Conservation (phyloP, 2,888 invertebrate species). For the Philonicus albiceps region DNA sequence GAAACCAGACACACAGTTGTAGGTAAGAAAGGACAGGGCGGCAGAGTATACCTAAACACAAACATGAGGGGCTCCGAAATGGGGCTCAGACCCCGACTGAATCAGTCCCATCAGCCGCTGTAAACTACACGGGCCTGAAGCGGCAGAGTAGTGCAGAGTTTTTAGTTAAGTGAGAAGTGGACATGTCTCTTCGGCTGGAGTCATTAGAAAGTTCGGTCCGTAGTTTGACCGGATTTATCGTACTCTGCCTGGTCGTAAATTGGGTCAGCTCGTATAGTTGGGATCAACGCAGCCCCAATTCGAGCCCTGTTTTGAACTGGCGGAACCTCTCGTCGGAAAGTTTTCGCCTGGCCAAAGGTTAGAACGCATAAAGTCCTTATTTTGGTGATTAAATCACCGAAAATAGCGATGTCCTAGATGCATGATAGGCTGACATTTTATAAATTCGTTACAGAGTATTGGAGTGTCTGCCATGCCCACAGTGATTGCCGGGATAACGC, state of each 20-base stretch:
- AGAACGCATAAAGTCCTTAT: constrained; percentile 3
- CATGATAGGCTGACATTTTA: not conserved
- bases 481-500: constrained; percentile 50
- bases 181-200: not conserved
- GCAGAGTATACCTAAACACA: not conserved
- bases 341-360: constrained; percentile 6
- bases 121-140: not conserved
- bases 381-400: not conserved
- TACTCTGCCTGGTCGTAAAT: not conserved
- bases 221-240: not conserved
- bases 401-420: not conserved
- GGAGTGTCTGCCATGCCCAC: constrained; percentile 42
- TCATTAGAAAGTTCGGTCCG: not conserved
- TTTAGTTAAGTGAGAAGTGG: constrained; percentile 12
- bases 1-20: not conserved
- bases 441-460: constrained; percentile 48
- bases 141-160: not conserved
- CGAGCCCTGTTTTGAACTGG: not conserved
- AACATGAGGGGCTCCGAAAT: not conserved
- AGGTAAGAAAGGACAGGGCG: not conserved
- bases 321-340: not conserved
- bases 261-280: not conserved
- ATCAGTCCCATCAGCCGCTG: not conserved
- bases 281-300: not conserved
- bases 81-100: not conserved